Conservation (phyloP, 53 echinoderm and acorn worm species). For the Patiria pectinifera region DNA sequence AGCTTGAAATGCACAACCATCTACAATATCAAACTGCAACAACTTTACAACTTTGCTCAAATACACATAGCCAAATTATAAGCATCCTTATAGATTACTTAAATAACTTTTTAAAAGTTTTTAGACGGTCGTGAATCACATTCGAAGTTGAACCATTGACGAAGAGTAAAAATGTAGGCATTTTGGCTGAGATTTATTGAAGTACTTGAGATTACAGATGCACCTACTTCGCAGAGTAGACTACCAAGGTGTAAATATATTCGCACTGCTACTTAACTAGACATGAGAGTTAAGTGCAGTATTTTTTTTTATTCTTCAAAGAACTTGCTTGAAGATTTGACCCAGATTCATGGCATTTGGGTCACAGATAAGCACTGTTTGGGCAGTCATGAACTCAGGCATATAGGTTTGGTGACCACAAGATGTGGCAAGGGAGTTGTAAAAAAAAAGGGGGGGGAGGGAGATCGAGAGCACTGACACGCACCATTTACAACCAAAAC, state of each 20-base stretch:
- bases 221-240: background rate
- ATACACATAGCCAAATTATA: too few species aligned
- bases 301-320: background rate
- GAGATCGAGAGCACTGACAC: constrained; percentile 3
- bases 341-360: constrained; percentile 44
- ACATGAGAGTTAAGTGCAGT: background rate
- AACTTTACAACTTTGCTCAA: too few species aligned
- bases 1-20: too few species aligned
- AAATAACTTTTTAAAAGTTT: too few species aligned
- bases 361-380: constrained; percentile 8
- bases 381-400: background rate
- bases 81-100: too few species aligned
- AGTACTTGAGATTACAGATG: background rate
- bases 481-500: constrained; percentile 51
- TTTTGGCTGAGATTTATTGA: background rate
- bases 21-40: too few species aligned
- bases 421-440: constrained; percentile 36
- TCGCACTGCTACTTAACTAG: background rate
- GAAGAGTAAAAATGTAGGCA: too few species aligned
- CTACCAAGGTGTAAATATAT: background rate
- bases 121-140: too few species aligned
- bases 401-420: constrained; percentile 15
- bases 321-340: background rate
- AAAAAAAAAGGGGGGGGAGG: constrained; percentile 24
- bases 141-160: too few species aligned